Evolutionary conservation across 2,888 invertebrate species (phyloP), one percentile per base, ranked within the genome.

Genomic region (Epiperipatus broadwayi): DNA sequence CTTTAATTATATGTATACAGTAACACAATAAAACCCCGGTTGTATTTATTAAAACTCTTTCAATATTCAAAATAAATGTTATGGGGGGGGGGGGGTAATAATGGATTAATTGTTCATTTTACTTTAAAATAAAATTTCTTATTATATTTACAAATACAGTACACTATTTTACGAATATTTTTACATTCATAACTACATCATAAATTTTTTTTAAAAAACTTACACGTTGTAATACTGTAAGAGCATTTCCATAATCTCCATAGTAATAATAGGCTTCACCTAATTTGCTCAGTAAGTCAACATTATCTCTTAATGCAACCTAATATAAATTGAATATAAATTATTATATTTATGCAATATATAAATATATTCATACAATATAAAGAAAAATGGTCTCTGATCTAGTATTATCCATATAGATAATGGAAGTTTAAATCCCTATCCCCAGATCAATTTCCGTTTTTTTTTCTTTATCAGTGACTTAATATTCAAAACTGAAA

Each of bases 221-320:
- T 49, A 64, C 66, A 49, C 60, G 49, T 42, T 59, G 57, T 21
- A 66, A 55, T 15, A 57, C 54, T 19, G 50, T 44, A 31, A 75
- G 59, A 0, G 80, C 76, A 49, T 70, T 70, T 28, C 64, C 64
- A 46, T 71, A 70, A 48, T 77, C 73, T 5, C 78, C 78, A 46
- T 72, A 66, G 48, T 71, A 73, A 53, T 76, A 73, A 49, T 74
- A 70, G 38, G 75, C 72, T 53, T 75, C 72, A 1, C 77, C 80
- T 51, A 78, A 69, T 33, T 71, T 67, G 1, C 72, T 68, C 40
- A 78, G 58, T 28, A 79, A 55, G 44, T 69, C 64, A 25, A 69
- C 68, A 56, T 77, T 78, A 51, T 75, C 72, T 44, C 71, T 68
- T 22, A 80, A 58, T 35, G 66, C 57, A 27, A 70, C 68, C 37